These are phyloP conservation scores for Leistus spinibarbis DNA, from an alignment of 2,888 invertebrate genomes.

Conservation along the genomic window DNA sequence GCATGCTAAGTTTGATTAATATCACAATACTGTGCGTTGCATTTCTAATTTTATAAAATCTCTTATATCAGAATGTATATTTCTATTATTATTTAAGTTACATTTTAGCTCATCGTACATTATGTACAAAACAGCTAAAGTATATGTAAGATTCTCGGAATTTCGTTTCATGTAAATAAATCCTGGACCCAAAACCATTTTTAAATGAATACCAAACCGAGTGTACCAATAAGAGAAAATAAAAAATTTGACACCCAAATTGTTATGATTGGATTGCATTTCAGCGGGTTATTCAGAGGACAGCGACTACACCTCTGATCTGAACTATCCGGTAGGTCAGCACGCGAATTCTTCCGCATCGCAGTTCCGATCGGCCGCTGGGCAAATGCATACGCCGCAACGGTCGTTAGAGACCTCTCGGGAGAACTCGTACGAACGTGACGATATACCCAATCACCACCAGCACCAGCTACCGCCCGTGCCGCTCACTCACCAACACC, in stretches of 20 bases:
- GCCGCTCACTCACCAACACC: conserved; percentile 47
- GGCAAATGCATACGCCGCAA: conserved; percentile 79
- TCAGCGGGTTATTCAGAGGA: conserved; percentile 94
- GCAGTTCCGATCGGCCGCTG: conserved; percentile 80
- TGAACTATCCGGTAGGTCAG: conserved; percentile 90
- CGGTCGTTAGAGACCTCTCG: conserved; percentile 79
- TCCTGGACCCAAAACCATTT: too few relatives aligned
- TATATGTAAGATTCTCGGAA: too few relatives aligned
- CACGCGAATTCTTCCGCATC: conserved; percentile 92
- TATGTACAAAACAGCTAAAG: too few relatives aligned
- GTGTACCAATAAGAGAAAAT: too few relatives aligned
- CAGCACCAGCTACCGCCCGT: conserved; percentile 49
- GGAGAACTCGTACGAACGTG: conserved; percentile 83
- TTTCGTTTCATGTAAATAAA: too few relatives aligned
- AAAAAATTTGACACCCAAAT: background rate
- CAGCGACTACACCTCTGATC: conserved; percentile 95
- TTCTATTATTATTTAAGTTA: too few relatives aligned
- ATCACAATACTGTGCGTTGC: background rate
- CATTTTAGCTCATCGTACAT: too few relatives aligned
- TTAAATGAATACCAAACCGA: too few relatives aligned
- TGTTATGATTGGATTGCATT: conserved; percentile 48
- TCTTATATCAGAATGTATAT: too few relatives aligned
- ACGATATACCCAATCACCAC: conserved; percentile 60
- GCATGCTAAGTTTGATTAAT: background rate
- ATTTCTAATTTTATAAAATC: too few relatives aligned